Conservation (phyloP, 1,140 invertebrate genomes). For the Ceratina calcarata region DNA sequence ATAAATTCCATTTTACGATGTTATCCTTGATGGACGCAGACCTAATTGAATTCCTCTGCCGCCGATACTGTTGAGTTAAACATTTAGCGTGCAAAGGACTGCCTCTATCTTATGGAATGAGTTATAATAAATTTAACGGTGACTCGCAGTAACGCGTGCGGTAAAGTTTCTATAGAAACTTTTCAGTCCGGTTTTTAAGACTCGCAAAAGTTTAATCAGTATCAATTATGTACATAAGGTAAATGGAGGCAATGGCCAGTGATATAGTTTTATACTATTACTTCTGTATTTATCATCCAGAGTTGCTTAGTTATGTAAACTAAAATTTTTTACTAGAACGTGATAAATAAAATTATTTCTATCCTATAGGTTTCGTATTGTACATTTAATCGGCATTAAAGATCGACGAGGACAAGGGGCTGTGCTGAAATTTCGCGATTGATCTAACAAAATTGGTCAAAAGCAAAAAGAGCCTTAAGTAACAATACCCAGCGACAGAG, state of each 20-base stretch:
- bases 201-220: background rate
- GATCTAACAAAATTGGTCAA: conserved; percentile 23
- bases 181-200: background rate
- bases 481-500: conserved; percentile 36
- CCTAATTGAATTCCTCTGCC: background rate
- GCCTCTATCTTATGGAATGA: background rate
- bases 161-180: background rate
- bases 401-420: too few relatives aligned
- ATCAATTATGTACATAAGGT: background rate
- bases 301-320: too few relatives aligned
- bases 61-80: conserved; percentile 5
- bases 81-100: background rate
- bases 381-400: too few relatives aligned
- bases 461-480: conserved; percentile 35
- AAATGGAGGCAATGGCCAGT: background rate
- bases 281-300: too few relatives aligned
- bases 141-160: background rate
- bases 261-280: too few relatives aligned
- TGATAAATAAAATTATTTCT: too few relatives aligned
- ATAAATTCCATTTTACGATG: background rate
- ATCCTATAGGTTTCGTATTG: too few relatives aligned
- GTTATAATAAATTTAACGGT: conserved; percentile 5
- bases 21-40: background rate
- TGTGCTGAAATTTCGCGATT: too few relatives aligned
- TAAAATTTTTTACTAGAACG: too few relatives aligned